phyloP scores from a whole-genome alignment of 2,113 vertebrate species.

The Coracopsis vasa region DNA sequence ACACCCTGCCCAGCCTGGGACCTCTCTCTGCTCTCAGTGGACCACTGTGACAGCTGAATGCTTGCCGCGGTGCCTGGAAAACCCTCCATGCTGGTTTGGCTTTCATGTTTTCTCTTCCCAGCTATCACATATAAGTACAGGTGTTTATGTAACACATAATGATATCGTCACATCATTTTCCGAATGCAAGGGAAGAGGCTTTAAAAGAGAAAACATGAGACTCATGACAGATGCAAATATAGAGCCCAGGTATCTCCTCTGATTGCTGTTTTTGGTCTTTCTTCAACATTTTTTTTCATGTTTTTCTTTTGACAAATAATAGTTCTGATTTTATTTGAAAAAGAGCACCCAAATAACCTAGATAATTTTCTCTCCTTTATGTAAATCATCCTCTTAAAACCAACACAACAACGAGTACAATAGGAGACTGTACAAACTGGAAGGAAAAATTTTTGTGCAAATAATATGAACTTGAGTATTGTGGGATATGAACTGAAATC shows the following conservation, averaged over 20 bases:
- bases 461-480: not conserved
- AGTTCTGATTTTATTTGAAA: constrained; percentile 5
- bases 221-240: not conserved
- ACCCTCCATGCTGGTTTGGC: not conserved
- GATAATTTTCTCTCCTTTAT: not conserved
- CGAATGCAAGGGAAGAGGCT: not conserved
- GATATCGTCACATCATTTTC: not conserved
- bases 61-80: not conserved
- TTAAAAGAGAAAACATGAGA: not conserved
- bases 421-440: not conserved
- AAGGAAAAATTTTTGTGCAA: not conserved
- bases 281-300: not conserved
- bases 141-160: not conserved
- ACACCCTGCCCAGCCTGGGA: not conserved
- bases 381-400: not conserved
- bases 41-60: not conserved
- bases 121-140: not conserved
- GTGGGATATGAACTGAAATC: not conserved
- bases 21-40: not conserved
- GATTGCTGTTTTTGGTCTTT: not conserved
- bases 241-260: not conserved
- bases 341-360: not conserved
- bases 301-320: not conserved
- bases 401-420: not conserved
- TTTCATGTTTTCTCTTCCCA: not conserved